A percentile compares a stretch with the other conserved stretches of the same genome.
Conservation (phyloP, 1,140 invertebrate genomes). For the Philaenus spumarius region DNA sequence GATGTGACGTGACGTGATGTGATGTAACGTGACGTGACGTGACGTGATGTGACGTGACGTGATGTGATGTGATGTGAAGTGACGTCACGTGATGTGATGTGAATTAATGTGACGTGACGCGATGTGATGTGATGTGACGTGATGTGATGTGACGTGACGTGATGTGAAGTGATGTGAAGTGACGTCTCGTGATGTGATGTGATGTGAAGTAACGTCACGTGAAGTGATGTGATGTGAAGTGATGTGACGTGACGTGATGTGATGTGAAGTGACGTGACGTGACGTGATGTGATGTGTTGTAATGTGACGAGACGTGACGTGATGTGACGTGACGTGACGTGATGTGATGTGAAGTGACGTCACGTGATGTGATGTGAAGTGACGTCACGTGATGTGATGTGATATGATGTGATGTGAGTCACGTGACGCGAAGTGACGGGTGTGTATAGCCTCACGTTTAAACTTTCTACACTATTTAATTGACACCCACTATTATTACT, state of each 20-base stretch:
- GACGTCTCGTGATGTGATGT: conserved; percentile 1
- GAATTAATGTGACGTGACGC: background rate
- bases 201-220: background rate
- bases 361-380: background rate
- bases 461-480: no score
- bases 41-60: conserved; percentile 12
- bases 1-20: conserved; percentile 1
- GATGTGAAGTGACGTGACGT: no score
- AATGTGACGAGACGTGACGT: no score
- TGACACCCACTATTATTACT: no score
- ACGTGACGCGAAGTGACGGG: no score
- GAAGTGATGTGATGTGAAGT: background rate
- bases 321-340: no score
- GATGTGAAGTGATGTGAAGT: conserved; percentile 5
- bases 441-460: no score
- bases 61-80: conserved; percentile 4
- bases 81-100: conserved; percentile 4
- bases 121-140: background rate
- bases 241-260: no score
- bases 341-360: no score
- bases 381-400: no score
- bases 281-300: no score
- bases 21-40: background rate
- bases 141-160: background rate
- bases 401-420: no score